phyloP scores from a whole-genome alignment of 2,113 vertebrate genomes.

The Cheirogaleus medius region DNA sequence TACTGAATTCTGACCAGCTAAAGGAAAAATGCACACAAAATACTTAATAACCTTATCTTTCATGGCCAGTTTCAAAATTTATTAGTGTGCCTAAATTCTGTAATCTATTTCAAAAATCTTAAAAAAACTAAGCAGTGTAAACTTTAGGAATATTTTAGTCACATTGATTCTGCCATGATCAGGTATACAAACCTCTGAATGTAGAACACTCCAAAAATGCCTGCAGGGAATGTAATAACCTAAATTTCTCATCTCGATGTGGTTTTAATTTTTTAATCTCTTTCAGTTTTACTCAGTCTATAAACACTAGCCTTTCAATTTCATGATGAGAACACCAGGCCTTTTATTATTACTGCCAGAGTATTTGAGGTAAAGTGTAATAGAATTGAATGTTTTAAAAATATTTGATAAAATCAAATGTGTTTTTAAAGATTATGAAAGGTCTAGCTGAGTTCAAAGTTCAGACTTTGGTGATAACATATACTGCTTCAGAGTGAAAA shows the following conservation, averaged over 20 bases:
- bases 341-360: constrained; percentile 48
- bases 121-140: background rate
- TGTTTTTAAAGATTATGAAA: constrained; percentile 67
- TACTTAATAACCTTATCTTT: background rate
- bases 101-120: background rate
- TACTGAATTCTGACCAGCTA: background rate
- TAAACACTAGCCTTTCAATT: background rate
- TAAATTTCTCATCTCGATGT: background rate
- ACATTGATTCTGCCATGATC: background rate
- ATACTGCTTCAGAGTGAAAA: constrained; percentile 50
- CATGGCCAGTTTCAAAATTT: background rate
- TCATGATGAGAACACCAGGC: background rate
- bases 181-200: background rate
- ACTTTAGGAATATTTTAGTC: background rate
- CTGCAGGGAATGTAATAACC: background rate
- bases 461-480: constrained; percentile 31
- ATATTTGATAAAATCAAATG: constrained; percentile 52
- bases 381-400: constrained; percentile 52
- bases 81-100: background rate
- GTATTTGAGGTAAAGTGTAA: constrained; percentile 55
- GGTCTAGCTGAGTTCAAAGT: constrained; percentile 50
- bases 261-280: background rate
- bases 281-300: background rate
- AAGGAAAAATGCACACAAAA: background rate
- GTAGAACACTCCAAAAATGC: background rate